Evolutionary conservation across 2,888 invertebrate species (phyloP), one percentile per base, ranked within the genome.

Genomic region (Drosophila maculinotata): DNA sequence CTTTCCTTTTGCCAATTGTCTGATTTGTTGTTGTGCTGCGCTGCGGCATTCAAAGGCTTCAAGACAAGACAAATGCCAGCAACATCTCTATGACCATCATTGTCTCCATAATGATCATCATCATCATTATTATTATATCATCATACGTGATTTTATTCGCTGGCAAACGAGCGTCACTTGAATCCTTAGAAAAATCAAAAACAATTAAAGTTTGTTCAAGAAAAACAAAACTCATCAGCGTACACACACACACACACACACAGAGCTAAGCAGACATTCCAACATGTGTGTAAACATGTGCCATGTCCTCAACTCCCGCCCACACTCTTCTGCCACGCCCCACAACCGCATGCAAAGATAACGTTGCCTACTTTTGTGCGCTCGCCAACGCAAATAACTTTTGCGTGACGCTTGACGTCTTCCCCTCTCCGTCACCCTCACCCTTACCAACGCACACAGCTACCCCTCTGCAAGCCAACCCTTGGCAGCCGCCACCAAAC

Each of bases 111-210:
- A n/a, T n/a, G n/a, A n/a, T n/a, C n/a, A n/a, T n/a, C n/a, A n/a
- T 31, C 47, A 63, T 47, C 4, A 20, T 35, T 41, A n/a, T 15
- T 17, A 9, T 33, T 26, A 36, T 14, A 58, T 15, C 23, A 47
- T 36, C 47, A 28, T 38, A 25, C n/a, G 35, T 35, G 9, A 30
- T 31, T 59, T 41, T 26, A 33, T 42, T 49, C 49, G 26, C 51
- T 44, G 42, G 59, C 54, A 63, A 58, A 71, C 45, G 59, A 77
- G 65, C 74, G 84, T 80, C 84, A 71, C 53, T 83, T 68, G 87
- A 83, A 83, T 87, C 83, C 83, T 82, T 83, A 83, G 35, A 60
- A 85, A 87, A 87, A 83, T 87, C 86, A 79, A 83, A 83, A 83
- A 83, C 83, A 83, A 83, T 83, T 83, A 85, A 83, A 83, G 83